phyloP scores from a whole-genome alignment of 2,113 vertebrate species.

The Nymphicus hollandicus region DNA sequence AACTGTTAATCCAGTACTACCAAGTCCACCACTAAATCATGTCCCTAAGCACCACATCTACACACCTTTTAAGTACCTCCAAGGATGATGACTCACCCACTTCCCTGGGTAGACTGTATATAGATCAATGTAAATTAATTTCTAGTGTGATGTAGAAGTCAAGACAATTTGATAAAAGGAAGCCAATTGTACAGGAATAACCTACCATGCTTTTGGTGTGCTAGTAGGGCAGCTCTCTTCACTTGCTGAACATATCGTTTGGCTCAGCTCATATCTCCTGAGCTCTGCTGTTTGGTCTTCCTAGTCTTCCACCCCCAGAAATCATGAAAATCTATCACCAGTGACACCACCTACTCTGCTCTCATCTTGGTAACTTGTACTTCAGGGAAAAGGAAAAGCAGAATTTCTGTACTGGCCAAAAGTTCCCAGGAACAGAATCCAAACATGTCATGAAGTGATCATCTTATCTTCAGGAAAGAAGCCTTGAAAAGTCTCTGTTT shows the following conservation, averaged over 20 bases:
- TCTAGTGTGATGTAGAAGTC: background rate
- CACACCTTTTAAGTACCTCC: background rate
- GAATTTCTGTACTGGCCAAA: background rate
- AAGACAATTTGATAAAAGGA: background rate
- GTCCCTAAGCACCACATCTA: background rate
- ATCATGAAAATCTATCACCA: background rate
- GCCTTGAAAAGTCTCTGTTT: background rate
- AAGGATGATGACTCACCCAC: background rate
- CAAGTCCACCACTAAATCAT: background rate
- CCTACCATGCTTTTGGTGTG: background rate
- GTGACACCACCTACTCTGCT: background rate
- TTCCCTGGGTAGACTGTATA: background rate
- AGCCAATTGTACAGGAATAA: background rate
- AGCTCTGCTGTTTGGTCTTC: background rate
- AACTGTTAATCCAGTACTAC: background rate
- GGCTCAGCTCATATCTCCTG: rapidly evolving
- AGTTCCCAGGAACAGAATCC: background rate
- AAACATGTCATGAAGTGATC: background rate
- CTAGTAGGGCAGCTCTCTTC: background rate
- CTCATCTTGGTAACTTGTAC: background rate
- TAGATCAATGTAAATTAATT: background rate
- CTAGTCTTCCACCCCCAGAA: background rate
- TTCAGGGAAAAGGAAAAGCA: background rate
- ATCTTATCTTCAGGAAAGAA: background rate
- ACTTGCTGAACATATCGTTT: background rate